phyloP scores from a whole-genome alignment of 2,888 invertebrate species.

The Conistra vaccinii region DNA sequence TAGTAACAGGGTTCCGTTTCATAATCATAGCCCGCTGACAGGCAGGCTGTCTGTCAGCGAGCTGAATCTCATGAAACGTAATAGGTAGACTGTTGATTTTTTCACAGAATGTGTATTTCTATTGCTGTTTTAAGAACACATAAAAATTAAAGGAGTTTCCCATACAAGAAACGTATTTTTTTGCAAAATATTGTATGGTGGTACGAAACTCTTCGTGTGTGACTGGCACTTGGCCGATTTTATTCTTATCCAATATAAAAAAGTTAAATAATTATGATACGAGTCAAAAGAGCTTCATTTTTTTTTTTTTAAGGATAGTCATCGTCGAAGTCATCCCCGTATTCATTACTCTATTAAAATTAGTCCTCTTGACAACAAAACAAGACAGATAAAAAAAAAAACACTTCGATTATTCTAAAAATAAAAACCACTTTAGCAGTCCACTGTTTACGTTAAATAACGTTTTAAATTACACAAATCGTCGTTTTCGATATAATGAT shows the following conservation, averaged over 20 bases:
- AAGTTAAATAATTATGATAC: neutral
- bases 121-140: no score
- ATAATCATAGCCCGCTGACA: no score
- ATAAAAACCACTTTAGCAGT: constrained; percentile 9
- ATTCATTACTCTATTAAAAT: neutral
- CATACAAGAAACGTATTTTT: no score
- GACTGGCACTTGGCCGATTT: neutral
- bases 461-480: constrained; percentile 52
- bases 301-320: neutral
- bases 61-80: no score
- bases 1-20: no score
- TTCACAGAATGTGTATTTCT: no score
- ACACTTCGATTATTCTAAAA: neutral
- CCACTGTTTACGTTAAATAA: constrained; percentile 35
- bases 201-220: no score
- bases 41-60: no score
- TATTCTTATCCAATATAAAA: neutral
- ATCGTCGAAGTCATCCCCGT: no score
- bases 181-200: no score
- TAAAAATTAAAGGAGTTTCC: no score
- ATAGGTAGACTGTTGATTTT: no score
- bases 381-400: neutral
- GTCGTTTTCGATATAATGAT: constrained; percentile 52
- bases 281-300: neutral
- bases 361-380: neutral